A percentile compares a stretch with the other conserved stretches of the same genome.
These are phyloP conservation scores for Tenthredo amoena DNA, from an alignment of 2,888 invertebrate species.

Conservation along the genomic window DNA sequence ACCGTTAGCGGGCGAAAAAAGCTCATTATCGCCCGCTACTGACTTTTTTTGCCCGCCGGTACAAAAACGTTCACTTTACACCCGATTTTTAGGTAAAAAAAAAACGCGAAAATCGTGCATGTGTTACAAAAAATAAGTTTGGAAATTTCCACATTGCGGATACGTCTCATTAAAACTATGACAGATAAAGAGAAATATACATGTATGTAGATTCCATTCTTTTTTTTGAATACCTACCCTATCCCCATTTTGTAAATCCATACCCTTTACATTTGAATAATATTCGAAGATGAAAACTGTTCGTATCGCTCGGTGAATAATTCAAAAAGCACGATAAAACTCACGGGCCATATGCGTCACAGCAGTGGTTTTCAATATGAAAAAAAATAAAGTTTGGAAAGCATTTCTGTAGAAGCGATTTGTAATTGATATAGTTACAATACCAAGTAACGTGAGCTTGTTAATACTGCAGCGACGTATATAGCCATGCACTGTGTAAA, in stretches of 20 bases:
- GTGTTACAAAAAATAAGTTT: background rate
- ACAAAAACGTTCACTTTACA: no score
- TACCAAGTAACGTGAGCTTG: background rate
- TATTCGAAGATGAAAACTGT: background rate
- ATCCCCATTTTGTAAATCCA: background rate
- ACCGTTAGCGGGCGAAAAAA: no score
- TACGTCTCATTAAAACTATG: background rate
- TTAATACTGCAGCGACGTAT: background rate
- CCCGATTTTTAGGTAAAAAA: no score
- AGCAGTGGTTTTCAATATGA: background rate
- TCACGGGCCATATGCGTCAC: background rate
- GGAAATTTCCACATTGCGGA: background rate
- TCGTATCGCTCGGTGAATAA: background rate
- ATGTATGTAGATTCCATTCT: background rate
- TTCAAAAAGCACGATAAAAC: background rate
- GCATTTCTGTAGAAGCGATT: background rate
- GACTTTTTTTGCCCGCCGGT: no score
- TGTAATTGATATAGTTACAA: background rate
- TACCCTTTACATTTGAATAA: background rate
- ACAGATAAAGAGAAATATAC: slow-evolving; percentile 3
- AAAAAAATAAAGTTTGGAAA: background rate
- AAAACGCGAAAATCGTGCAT: no score
- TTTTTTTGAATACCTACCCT: background rate
- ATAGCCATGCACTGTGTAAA: background rate
- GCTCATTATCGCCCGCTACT: no score